Evolutionary conservation across 2,113 vertebrate genomes (phyloP).

Genomic region (Mohoua ochrocephala): DNA sequence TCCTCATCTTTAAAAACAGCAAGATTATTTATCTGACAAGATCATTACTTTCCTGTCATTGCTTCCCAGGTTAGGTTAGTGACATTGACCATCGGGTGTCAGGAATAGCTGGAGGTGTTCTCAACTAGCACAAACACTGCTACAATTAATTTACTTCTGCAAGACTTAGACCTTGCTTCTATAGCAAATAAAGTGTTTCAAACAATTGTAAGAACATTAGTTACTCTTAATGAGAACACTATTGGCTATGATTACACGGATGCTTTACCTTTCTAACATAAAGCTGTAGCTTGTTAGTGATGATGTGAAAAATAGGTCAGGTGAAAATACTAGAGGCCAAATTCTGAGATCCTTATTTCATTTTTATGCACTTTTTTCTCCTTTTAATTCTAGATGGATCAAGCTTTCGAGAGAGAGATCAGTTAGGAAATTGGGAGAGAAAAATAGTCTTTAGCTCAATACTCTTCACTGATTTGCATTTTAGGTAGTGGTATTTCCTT

Average conservation of each 20-base stretch:
- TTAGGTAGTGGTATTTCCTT: background rate
- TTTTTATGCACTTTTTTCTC: background rate
- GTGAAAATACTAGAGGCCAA: background rate
- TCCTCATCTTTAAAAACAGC: background rate
- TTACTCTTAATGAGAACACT: slow-evolving; percentile 40
- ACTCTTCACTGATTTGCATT: background rate
- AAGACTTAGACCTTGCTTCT: slow-evolving; percentile 21
- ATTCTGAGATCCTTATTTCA: background rate
- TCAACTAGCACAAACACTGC: background rate
- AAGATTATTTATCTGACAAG: background rate
- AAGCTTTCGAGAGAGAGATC: background rate
- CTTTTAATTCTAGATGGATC: background rate
- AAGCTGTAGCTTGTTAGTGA: background rate
- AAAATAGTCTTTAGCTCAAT: background rate
- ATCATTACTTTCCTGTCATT: background rate
- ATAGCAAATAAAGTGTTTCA: slow-evolving; percentile 31
- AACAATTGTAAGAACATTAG: background rate
- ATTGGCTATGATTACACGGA: background rate
- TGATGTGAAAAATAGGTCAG: background rate
- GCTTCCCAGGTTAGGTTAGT: background rate
- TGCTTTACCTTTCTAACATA: slow-evolving; percentile 1
- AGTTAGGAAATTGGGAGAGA: background rate
- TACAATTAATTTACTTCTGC: slow-evolving; percentile 30
- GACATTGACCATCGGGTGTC: background rate
- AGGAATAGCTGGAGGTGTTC: slow-evolving; percentile 4